Base-by-base conservation (phyloP, 2,113 vertebrate species). In the Okapia johnstoni region DNA sequence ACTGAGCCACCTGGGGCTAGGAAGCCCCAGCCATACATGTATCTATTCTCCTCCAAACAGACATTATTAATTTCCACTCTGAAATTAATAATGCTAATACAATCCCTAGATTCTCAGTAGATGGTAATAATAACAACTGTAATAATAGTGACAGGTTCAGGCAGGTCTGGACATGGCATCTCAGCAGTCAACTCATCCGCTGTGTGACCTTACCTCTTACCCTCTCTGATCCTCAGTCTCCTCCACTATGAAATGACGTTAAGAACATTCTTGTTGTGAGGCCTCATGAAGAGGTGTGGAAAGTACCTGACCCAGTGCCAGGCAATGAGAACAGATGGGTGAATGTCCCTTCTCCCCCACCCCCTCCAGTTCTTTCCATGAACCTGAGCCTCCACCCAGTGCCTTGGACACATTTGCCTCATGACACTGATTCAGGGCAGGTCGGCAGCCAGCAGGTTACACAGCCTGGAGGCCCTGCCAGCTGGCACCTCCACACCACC, bases 361-460 rank as follows among this genome's bases (percentile, higher is more conserved):
- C 36, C 16, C 3, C 52, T 48, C 33, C 57, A 5, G 7, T 43
- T 88, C 94, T 94, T 90, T 88, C 93, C 66, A 96, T 54, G 92
- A 97, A 91, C 54, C 21, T n/a, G 52, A 46, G 33, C 8, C 25
- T n/a, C 83, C 10, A 1, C n/a, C 46, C 21, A 46, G 36, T 30
- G 12, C 9, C 19, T 3, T 36, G 52, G 23, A 17, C 60, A 61
- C 43, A 21, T 57, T 70, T 40, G 33, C 36, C 36, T 50, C 15
- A 0, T 13, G 48, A 50, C 17, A 1, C 77, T 57, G 88, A 66
- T 57, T 63, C 55, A 28, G 66, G 88, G 50, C 21, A 60, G 93
- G 26, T 85, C 8, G 0, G 7, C 12, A 9, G 43, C 48, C 43
- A 43, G 77, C 85, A 70, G 93, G 46, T 86, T 50, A 30, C 36